Conservation (phyloP, 2,888 invertebrate species). For the Loripinus fragilis region DNA sequence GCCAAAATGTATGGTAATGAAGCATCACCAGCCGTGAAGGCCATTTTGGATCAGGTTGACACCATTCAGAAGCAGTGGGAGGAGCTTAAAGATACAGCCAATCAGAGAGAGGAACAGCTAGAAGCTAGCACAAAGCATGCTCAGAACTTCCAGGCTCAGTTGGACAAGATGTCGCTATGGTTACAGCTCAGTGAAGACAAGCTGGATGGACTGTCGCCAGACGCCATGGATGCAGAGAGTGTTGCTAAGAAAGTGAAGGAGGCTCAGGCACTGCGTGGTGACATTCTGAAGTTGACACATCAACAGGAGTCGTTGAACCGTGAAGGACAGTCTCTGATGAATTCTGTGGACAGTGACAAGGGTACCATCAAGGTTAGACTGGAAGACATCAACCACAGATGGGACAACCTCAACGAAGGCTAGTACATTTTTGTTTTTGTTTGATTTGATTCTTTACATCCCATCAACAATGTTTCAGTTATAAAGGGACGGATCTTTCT, state of each 20-base stretch:
- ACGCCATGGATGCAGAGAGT: slow-evolving; percentile 89
- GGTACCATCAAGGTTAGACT: slow-evolving; percentile 93
- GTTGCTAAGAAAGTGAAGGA: slow-evolving; percentile 94
- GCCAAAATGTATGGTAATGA: slow-evolving; percentile 88
- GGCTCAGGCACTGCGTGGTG: slow-evolving; percentile 93
- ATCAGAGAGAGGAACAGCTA: slow-evolving; percentile 86
- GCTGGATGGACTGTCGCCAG: slow-evolving; percentile 87
- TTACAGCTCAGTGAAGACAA: slow-evolving; percentile 93
- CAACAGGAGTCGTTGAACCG: slow-evolving; percentile 90
- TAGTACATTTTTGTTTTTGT: too few species aligned
- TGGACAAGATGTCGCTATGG: slow-evolving; percentile 89
- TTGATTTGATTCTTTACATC: too few species aligned
- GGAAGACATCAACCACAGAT: slow-evolving; percentile 91
- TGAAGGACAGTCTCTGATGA: slow-evolving; percentile 92
- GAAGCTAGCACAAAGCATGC: slow-evolving; percentile 87
- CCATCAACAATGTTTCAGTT: too few species aligned
- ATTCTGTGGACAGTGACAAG: slow-evolving; percentile 95
- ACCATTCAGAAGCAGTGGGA: slow-evolving; percentile 96
- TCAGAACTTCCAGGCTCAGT: slow-evolving; percentile 91
- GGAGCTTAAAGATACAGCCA: slow-evolving; percentile 93
- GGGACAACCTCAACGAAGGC: slow-evolving; percentile 89
- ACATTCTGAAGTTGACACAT: slow-evolving; percentile 96
- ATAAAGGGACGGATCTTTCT: too few species aligned
- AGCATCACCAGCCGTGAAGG: slow-evolving; percentile 62
- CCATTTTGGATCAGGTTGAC: slow-evolving; percentile 88